A percentile compares a stretch with the other conserved stretches of the same genome.
phyloP scores from a whole-genome alignment of 2,113 vertebrate species.

The Pogonocichla stellata region DNA sequence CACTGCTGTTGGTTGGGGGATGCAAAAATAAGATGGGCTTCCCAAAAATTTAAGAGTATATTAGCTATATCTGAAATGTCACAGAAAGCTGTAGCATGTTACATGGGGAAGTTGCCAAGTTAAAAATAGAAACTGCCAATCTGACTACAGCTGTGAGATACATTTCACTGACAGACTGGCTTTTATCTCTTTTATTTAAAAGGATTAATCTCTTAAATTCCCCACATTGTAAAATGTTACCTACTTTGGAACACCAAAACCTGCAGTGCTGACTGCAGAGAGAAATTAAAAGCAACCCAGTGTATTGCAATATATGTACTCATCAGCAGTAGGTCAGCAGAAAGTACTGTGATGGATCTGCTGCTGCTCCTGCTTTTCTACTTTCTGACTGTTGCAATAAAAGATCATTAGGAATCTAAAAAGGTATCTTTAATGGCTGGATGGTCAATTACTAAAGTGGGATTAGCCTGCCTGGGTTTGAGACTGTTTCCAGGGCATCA shows the following conservation, averaged over 20 bases:
- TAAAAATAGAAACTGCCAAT: conserved; percentile 66
- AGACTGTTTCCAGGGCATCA: not conserved
- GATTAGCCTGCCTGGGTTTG: not conserved
- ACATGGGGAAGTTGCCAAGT: conserved; percentile 42
- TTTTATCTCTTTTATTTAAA: conserved; percentile 55
- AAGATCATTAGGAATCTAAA: not conserved
- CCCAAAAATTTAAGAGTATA: not conserved
- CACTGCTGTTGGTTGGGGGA: not conserved
- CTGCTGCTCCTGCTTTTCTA: not conserved
- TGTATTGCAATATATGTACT: not conserved
- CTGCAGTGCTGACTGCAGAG: not conserved
- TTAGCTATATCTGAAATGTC: conserved; percentile 47
- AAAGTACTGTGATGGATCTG: conserved; percentile 9
- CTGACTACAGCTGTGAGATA: conserved; percentile 37
- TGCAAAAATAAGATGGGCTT: not conserved
- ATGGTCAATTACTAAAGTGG: not conserved
- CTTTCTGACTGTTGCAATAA: not conserved
- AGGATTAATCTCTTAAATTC: not conserved
- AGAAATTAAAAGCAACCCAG: not conserved
- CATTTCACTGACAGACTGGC: conserved; percentile 34
- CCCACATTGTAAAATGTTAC: not conserved
- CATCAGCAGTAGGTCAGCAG: not conserved
- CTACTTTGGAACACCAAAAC: not conserved
- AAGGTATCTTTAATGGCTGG: not conserved
- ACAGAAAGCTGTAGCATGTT: conserved; percentile 47